Base-by-base conservation (phyloP, 2,797 vertebrate species). In the Loriculus beryllinus region DNA sequence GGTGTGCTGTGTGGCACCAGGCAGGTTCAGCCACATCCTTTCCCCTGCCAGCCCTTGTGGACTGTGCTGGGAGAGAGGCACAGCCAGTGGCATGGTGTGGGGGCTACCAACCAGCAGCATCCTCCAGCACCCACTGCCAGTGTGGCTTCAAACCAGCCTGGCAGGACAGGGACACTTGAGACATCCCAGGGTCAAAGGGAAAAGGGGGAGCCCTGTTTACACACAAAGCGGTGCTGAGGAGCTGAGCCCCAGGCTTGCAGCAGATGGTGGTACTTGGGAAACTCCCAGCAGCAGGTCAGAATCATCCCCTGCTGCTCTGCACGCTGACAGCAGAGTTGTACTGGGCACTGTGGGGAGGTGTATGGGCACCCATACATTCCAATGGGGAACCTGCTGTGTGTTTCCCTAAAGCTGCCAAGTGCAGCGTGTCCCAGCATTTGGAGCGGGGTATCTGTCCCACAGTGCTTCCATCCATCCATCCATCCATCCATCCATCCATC, bases 381-480 rank as follows among this genome's bases (percentile, higher is more conserved):
- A 21, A 0, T 1, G 26, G 39, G 49, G 35, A 71, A 71, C 35
- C 5, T 56, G 82, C 48, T 0, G 0, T 39, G 10, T 37, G 37
- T 60, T 71, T 60, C 62, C 57, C 70, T 59, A 12, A 35, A 94
- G 45, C 17, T 76, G 54, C 43, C 40, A 79, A 77, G 43, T 16
- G 43, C 18, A 43, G 23, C 3, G 0, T 40, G 19, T 71, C 13
- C 29, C 45, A 75, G 45, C 4, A 3, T 56, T 20, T 29, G 59
- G 60, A 60, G 7, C 1, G 18, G 15, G 37, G 1, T 7, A 57
- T 56, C 22, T 5, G 4, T 11, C 62, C 43, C 37, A 45, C n/a
- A 8, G 52, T 18, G 40, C 37, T 39, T 39, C 26, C 42, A 37
- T 20, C n/a, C 7, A 33, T 15, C 23, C 49, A 25, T 33, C 31